phyloP scores from a whole-genome alignment of 2,797 vertebrate genomes.

The Cygnus olor region DNA sequence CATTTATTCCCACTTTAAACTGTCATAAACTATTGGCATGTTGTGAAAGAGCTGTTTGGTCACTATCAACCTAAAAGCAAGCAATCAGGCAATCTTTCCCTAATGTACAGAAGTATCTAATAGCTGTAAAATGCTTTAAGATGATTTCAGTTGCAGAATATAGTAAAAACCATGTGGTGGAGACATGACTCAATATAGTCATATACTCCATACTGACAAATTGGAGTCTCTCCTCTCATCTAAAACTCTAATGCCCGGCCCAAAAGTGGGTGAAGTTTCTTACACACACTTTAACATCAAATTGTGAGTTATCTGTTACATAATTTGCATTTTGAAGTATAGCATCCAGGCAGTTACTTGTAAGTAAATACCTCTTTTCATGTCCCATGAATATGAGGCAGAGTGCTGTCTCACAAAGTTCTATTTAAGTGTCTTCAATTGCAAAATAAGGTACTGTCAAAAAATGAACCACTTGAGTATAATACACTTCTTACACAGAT shows the following conservation, averaged over 20 bases:
- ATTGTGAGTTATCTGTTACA: background rate
- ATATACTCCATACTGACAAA: background rate
- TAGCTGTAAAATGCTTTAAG: background rate
- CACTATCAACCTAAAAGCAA: background rate
- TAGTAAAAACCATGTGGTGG: background rate
- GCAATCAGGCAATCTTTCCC: background rate
- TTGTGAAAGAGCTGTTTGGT: background rate
- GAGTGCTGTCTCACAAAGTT: background rate
- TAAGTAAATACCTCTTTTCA: background rate
- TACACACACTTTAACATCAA: background rate
- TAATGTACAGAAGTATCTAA: background rate
- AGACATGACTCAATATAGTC: background rate
- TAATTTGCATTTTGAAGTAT: background rate
- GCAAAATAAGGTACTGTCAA: background rate
- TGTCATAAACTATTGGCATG: background rate
- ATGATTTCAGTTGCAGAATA: background rate
- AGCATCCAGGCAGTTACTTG: background rate
- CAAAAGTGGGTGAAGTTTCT: background rate
- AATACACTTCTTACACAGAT: background rate
- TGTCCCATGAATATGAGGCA: background rate
- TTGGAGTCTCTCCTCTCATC: background rate
- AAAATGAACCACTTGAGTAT: background rate
- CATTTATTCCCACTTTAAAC: background rate
- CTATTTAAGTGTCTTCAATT: background rate
- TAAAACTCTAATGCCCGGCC: background rate